Evolutionary conservation across 2,888 invertebrate species (phyloP), one percentile per base, ranked within the genome.

Genomic region (Noctua pronuba): DNA sequence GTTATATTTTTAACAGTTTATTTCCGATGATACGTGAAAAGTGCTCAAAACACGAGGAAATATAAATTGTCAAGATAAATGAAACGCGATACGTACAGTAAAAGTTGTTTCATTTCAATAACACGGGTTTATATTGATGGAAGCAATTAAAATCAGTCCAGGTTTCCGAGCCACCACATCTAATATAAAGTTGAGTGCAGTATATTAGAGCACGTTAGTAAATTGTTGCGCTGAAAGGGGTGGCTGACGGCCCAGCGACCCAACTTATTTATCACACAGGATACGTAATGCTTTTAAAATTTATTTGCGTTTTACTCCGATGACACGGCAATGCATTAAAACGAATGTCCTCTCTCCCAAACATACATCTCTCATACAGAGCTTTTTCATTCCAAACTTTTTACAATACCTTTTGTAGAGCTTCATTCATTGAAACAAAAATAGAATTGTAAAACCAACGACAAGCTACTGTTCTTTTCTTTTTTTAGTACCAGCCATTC

Each of bases 281-380:
- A 87, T 88, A 88, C 91, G 94, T 94, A 95, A 96, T 95, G 95
- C 94, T 92, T 93, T 94, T 93, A 90, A 93, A 94, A 96, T 96
- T 95, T 96, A 96, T 96, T 93, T 94, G 94, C 94, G 93, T 95
- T 94, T 95, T 92, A 95, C 94, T 79, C 88, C 90, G 86, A 92
- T 92, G 93, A 93, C 93, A 93, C 85, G 89, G 82, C 89, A 74
- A 87, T 89, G 86, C 90, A 92, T 91, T 88, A 90, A 90, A 92
- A 94, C 89, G 90, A 92, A 93, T 92, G 92, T 92, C 91, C 88
- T 91, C 88, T 91, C 90, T 91, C 89, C 87, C 90, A 91, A 92
- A 92, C 91, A 90, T 91, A 89, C 88, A 91, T 92, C 91, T 92
- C 92, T 91, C 89, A 88, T 87, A 81, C 89, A 81, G 64, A 78